Conservation (phyloP, 2,888 invertebrate genomes). For the Phortica okadai region DNA sequence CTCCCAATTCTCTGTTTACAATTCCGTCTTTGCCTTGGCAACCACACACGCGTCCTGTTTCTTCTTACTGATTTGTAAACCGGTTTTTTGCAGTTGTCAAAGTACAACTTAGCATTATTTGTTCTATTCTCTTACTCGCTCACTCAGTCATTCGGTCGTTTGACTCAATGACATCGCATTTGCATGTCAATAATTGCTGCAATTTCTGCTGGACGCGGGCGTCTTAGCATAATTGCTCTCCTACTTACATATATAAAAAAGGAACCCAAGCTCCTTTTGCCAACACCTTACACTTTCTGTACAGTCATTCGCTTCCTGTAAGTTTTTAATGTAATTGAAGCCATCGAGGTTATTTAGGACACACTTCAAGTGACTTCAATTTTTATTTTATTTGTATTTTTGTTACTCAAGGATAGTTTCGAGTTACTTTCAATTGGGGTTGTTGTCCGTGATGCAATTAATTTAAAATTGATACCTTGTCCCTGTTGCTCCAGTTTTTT, state of each 20-base stretch:
- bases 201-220: conserved; percentile 60
- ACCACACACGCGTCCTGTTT: conserved; percentile 58
- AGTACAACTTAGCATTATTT: neutral
- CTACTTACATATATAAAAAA: neutral
- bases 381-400: conserved; percentile 33
- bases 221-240: neutral
- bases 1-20: conserved; percentile 62
- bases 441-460: conserved; percentile 1
- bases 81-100: conserved; percentile 43
- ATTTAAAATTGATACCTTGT: neutral
- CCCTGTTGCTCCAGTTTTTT: neutral
- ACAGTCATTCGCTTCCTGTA: conserved; percentile 49
- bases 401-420: conserved; percentile 54
- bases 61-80: conserved; percentile 28
- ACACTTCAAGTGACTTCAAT: conserved; percentile 11
- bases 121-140: neutral
- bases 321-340: conserved; percentile 5
- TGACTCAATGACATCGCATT: conserved; percentile 56
- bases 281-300: conserved; percentile 43
- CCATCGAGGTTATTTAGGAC: conserved; percentile 24
- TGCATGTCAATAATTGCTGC: conserved; percentile 65
- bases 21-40: conserved; percentile 56
- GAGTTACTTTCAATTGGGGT: conserved; percentile 56
- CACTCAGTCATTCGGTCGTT: conserved; percentile 24
- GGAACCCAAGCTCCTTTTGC: conserved; percentile 23